A percentile compares a stretch with the other conserved stretches of the same genome.
These are phyloP conservation scores for Tribolium castaneum DNA, from an alignment of 1,140 invertebrate species.

Conservation along the genomic window DNA sequence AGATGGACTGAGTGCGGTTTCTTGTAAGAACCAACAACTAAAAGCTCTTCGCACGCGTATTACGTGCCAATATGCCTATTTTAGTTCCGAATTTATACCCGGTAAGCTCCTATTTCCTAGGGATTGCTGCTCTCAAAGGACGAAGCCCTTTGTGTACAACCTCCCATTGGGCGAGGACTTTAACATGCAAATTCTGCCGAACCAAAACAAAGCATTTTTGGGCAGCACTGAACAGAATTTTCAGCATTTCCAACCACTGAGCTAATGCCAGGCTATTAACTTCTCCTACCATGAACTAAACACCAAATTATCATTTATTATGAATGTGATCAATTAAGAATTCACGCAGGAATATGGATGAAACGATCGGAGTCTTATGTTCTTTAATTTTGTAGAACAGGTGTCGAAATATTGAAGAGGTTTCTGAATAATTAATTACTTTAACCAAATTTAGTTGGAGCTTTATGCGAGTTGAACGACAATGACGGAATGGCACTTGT, in stretches of 20 bases:
- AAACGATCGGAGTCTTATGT: too few species aligned
- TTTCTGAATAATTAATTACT: conserved; percentile 7
- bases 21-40: conserved; percentile 51
- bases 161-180: background rate
- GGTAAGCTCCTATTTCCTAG: conserved; percentile 15
- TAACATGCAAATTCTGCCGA: background rate
- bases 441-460: background rate
- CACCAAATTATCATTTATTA: too few species aligned
- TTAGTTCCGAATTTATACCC: conserved; percentile 47
- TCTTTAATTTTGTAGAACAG: too few species aligned
- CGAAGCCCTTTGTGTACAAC: conserved; percentile 1
- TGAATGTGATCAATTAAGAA: too few species aligned
- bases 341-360: too few species aligned
- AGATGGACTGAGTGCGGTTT: conserved; percentile 52
- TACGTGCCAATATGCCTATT: conserved; percentile 53
- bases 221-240: background rate
- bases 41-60: conserved; percentile 46
- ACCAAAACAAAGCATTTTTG: conserved; percentile 1
- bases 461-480: conserved; percentile 11
- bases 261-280: too few species aligned
- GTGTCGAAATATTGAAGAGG: background rate
- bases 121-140: background rate
- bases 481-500: conserved; percentile 23
- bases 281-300: too few species aligned
- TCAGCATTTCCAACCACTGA: background rate